Percentiles rank a stretch among this genome's conserved stretches.
These are phyloP conservation scores for Xestia rhomboidea DNA, from an alignment of 2,888 invertebrate species.

Conservation along the genomic window DNA sequence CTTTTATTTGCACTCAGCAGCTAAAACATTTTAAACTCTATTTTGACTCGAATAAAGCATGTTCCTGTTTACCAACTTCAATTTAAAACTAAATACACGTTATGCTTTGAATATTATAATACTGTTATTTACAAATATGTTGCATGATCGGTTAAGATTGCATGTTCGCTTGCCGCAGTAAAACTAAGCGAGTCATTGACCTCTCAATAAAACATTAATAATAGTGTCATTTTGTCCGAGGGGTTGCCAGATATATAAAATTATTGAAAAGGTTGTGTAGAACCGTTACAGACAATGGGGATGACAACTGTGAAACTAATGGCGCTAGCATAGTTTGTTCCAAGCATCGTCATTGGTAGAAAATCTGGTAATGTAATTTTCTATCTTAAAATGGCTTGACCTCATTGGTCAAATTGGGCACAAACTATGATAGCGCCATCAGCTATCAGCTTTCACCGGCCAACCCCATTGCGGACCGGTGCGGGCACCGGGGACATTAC, in stretches of 20 bases:
- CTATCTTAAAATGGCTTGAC: too few relatives aligned
- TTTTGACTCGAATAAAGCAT: conserved; percentile 37
- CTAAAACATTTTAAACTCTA: conserved; percentile 24
- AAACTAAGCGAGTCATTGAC: conserved; percentile 26
- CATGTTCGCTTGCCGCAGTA: conserved; percentile 51
- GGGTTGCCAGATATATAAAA: conserved; percentile 10
- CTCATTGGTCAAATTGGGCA: too few relatives aligned
- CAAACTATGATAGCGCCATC: too few relatives aligned
- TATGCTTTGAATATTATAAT: conserved; percentile 25
- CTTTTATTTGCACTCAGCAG: conserved; percentile 46
- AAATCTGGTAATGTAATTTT: too few relatives aligned
- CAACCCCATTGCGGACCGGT: neutral
- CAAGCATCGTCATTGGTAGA: too few relatives aligned
- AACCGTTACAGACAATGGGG: neutral
- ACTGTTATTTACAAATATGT: conserved; percentile 25
- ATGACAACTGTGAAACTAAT: too few relatives aligned
- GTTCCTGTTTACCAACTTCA: conserved; percentile 28
- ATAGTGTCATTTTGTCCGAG: conserved; percentile 24
- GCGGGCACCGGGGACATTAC: neutral
- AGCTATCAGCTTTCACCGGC: too few relatives aligned
- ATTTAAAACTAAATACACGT: conserved; percentile 13
- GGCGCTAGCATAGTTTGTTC: too few relatives aligned
- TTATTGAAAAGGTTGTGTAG: conserved; percentile 5
- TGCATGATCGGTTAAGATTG: conserved; percentile 49
- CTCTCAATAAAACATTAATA: conserved; percentile 20